Evolutionary conservation across 2,888 invertebrate genomes (phyloP), one percentile per base, ranked within the genome.

Genomic region (Gymnocheta viridis): DNA sequence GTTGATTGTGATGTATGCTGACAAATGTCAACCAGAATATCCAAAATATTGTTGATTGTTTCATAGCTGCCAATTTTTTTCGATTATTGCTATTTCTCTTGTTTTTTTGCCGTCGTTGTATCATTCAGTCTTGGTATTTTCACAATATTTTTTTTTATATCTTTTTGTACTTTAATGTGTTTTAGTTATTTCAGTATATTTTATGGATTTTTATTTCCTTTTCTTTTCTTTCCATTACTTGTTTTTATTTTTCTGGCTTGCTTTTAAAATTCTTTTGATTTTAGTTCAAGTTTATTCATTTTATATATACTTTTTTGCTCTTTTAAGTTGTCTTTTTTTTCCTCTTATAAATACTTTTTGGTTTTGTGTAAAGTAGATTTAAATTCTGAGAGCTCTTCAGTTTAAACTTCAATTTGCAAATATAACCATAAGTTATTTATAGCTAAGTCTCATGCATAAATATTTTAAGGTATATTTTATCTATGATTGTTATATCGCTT

Each of bases 1-100:
- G 87, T 87, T 78, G 73, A 81, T 84, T 67, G 85, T 88, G 88
- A 86, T 88, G 87, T 78, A 86, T 72, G 85, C 86, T 87, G 84
- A 89, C 87, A 88, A 90, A 88, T 88, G 89, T 89, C 89, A 90
- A 86, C 87, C 89, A 87, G 87, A 91, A 87, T 86, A 90, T 87
- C 88, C 90, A 89, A 88, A 89, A 87, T 86, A 88, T 85, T 86
- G 88, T 85, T 70, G 74, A 82, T 66, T 80, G 60, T 83, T 83
- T 73, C 78, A 90, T 89, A 38, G 77, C 24, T 77, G 67, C 14
- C 49, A 58, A 38, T 70, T 66, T 85, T 58, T 70, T 78, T 54
- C 38, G 54, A 67, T 44, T 70, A 60, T 56, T 35, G 32, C 12
- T 44, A 51, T 12, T 82, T 54, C 19, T 41, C 4, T 19, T 44